Conservation (phyloP, 1,140 invertebrate species). For the Lamellibrachia luymesi region DNA sequence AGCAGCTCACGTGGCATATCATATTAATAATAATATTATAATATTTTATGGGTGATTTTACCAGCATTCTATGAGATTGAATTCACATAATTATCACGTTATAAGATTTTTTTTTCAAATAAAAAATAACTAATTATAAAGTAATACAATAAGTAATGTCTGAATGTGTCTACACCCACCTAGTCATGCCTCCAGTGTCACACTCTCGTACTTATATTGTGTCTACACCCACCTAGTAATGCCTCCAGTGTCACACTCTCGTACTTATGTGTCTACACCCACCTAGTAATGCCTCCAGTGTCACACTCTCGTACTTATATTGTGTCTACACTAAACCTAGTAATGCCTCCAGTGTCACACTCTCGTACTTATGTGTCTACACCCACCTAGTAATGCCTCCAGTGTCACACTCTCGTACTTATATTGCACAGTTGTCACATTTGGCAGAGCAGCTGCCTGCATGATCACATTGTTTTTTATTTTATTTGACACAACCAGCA, state of each 20-base stretch:
- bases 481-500: constrained; percentile 46
- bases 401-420: constrained; percentile 53
- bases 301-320: constrained; percentile 54
- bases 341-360: constrained; percentile 48
- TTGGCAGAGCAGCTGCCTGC: constrained; percentile 41
- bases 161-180: constrained; percentile 30
- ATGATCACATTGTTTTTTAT: constrained; percentile 41
- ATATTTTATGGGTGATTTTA: constrained; percentile 1
- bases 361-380: constrained; percentile 54
- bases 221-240: constrained; percentile 43
- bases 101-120: no score
- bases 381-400: constrained; percentile 49
- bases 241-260: constrained; percentile 50
- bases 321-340: constrained; percentile 41
- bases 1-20: not conserved
- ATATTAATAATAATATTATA: not conserved
- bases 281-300: constrained; percentile 51
- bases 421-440: constrained; percentile 50
- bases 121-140: constrained; percentile 16
- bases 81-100: no score
- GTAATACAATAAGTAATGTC: constrained; percentile 10
- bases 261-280: constrained; percentile 49
- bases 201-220: constrained; percentile 55
- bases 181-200: constrained; percentile 50
- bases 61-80: no score